Base-by-base conservation (phyloP, 1,140 invertebrate genomes). In the Drosophila santomea region DNA sequence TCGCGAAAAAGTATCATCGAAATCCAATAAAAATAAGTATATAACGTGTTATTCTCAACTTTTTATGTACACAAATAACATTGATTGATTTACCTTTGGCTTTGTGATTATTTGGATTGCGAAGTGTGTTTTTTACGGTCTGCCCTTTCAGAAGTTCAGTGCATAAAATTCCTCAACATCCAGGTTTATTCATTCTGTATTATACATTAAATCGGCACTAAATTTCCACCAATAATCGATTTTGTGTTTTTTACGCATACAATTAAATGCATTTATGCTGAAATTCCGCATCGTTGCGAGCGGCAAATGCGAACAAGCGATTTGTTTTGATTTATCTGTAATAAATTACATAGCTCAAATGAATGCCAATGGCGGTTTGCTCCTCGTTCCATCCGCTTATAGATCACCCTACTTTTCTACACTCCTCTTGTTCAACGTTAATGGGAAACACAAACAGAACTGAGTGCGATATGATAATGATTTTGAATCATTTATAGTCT, bases 241-340 rank as follows among this genome's bases (percentile, higher is more conserved):
- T 41, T 67, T 45, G 11, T 15, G 32, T 51, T 78, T 55, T 60
- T 64, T 51, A 55, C 58, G 69, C 64, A 59, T 69, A 52, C 51
- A 74, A 83, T 82, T 62, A 88, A 80, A 63, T 83, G 72, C 77
- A 89, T 74, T 89, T 88, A 89, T 89, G 80, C 73, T 68, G 48
- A 62, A 89, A 71, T 78, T 88, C 61, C 62, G 55, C 62, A 59
- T 58, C 44, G 59, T 11, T 72, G 74, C 76, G 54, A 74, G 50
- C 47, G 47, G 48, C 39, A 28, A 78, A 79, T 82, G 62, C 79
- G 76, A 83, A 83, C 67, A 76, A 66, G 55, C 78, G 55, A 71
- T 75, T 64, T 54, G 51, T 76, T 69, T 73, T 88, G 71, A 86
- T 88, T 79, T 82, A 85, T 85, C 48, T 75, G 72, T 48, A 62